Evolutionary conservation across 2,113 vertebrate species (phyloP).

Genomic region (Vulpes ferrilata): DNA sequence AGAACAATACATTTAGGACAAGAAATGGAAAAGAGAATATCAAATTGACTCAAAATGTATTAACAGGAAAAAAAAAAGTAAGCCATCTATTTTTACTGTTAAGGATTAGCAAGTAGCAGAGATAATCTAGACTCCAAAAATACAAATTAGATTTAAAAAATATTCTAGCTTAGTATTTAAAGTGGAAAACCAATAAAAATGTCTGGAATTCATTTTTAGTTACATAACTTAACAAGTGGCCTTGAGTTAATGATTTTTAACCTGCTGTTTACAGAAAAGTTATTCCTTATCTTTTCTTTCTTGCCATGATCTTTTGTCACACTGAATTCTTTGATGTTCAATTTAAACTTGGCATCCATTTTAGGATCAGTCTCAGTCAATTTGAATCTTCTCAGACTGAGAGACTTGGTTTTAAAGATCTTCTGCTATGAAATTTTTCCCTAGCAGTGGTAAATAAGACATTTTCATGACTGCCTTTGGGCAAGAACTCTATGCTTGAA

Average conservation of each 20-base stretch:
- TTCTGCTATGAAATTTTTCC: background rate
- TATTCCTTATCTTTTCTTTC: constrained; percentile 13
- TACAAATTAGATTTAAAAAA: background rate
- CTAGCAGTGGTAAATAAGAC: background rate
- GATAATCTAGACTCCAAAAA: background rate
- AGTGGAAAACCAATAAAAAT: background rate
- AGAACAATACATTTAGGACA: background rate
- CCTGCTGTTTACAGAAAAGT: background rate
- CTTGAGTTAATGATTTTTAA: constrained; percentile 25
- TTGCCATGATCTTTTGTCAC: background rate
- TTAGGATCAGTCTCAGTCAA: background rate
- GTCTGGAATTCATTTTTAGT: background rate
- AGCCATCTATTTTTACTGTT: background rate
- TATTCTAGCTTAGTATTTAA: background rate
- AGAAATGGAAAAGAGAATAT: background rate
- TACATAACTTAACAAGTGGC: background rate
- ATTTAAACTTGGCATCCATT: constrained; percentile 1
- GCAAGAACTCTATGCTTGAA: background rate
- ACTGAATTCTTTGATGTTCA: background rate
- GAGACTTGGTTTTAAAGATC: background rate
- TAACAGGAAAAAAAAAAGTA: background rate
- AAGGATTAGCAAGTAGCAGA: background rate
- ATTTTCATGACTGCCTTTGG: background rate
- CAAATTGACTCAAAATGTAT: constrained; percentile 7
- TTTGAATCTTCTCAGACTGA: constrained; percentile 14